Evolutionary conservation across 2,797 vertebrate genomes (phyloP), one percentile per base, ranked within the genome.

Genomic region (Urophycis tenuis): DNA sequence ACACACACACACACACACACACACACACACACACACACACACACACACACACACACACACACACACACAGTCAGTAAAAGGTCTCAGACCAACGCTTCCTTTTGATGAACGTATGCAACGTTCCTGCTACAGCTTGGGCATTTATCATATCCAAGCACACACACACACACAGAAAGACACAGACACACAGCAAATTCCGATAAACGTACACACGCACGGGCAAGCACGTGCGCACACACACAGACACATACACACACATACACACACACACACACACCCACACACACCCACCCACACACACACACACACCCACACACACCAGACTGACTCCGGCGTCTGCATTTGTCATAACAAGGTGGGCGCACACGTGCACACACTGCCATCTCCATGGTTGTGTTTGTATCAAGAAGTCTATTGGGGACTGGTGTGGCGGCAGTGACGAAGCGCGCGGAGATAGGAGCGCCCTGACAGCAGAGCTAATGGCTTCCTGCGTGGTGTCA

Each of bases 401-500:
- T 8, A 25, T 25, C 22, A 9, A 9, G 22, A 10, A 25, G 22
- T 25, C 53, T 22, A 25, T n/a, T 60, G 5, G 25, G 53, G 53
- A 60, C 22, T 3, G 22, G 53, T 9, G 53, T 3, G 22, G 45
- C 5, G 2, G 45, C 10, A 4, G 17, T 22, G 45, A 49, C 22
- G 45, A 19, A 22, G 22, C 53, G 53, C 9, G 22, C 53, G 1
- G 53, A n/a, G 53, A 60, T 53, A 53, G 45, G 45, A 22, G 45
- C 19, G 17, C 14, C 45, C 45, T 53, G 45, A 53, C 17, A 79
- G 81, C 81, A 75, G 33, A 73, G 72, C 30, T 82, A 78, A 87
- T 72, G 77, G 80, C 36, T 83, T 81, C 78, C 77, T 77, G 76
- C 82, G 74, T 72, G 2, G 60, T 29, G 77, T 86, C 86, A 85